phyloP scores from a whole-genome alignment of 2,888 invertebrate genomes.

The Melinaea menophilus region DNA sequence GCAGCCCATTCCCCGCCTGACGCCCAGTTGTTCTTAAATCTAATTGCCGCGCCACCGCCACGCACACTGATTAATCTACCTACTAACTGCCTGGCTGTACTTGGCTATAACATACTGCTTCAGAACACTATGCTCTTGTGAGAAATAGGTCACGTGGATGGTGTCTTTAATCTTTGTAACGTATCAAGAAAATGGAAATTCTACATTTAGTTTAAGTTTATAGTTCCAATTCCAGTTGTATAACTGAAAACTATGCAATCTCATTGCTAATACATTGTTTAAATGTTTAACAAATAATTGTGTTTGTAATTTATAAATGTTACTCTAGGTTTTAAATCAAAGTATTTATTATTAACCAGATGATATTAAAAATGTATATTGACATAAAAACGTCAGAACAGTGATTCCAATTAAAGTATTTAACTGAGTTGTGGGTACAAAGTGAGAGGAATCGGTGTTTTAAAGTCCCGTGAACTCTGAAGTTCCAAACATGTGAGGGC shows the following conservation, averaged over 20 bases:
- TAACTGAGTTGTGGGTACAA: constrained; percentile 52
- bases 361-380: too few relatives aligned
- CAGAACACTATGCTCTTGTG: neutral
- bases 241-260: too few relatives aligned
- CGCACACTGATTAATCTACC: constrained; percentile 43
- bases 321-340: too few relatives aligned
- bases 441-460: constrained; percentile 62
- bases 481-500: constrained; percentile 74
- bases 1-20: constrained; percentile 74
- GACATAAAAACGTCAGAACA: neutral
- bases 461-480: constrained; percentile 65
- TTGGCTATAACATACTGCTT: constrained; percentile 37
- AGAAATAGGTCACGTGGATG: neutral
- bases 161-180: neutral
- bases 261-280: too few relatives aligned
- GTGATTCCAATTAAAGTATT: constrained; percentile 63
- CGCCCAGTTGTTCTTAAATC: constrained; percentile 78
- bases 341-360: too few relatives aligned
- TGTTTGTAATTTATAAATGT: too few relatives aligned
- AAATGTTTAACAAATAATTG: too few relatives aligned
- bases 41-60: constrained; percentile 66
- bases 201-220: neutral
- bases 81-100: constrained; percentile 30
- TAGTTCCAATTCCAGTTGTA: too few relatives aligned
- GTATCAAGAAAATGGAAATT: neutral